Conservation (phyloP, 2,888 invertebrate species). For the Troides helena region DNA sequence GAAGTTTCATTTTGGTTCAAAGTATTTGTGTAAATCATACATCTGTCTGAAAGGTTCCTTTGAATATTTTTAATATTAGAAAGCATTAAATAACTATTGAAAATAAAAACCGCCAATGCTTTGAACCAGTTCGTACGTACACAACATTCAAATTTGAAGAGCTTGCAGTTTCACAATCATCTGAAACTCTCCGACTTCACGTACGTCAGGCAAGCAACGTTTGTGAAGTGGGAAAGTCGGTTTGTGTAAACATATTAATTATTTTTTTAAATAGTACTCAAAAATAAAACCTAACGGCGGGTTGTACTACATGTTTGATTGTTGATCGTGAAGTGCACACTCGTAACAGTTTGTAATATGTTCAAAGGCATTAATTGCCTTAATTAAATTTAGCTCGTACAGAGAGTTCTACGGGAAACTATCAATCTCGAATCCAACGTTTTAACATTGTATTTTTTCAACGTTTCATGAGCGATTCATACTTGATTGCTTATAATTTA, state of each 20-base stretch:
- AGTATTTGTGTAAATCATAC: too few species aligned
- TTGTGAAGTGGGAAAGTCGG: too few species aligned
- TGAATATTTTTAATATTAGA: too few species aligned
- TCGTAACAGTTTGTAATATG: slow-evolving; percentile 10
- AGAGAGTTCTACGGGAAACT: slow-evolving; percentile 6
- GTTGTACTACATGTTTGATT: not conserved
- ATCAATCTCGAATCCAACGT: not conserved
- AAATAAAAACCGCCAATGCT: too few species aligned
- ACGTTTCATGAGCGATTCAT: too few species aligned
- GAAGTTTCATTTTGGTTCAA: too few species aligned
- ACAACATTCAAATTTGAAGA: not conserved
- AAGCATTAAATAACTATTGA: too few species aligned
- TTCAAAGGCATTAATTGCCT: slow-evolving; percentile 20
- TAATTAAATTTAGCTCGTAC: slow-evolving; percentile 20
- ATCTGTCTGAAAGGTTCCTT: too few species aligned
- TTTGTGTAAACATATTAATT: not conserved
- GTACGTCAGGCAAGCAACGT: not conserved
- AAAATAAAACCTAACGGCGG: not conserved
- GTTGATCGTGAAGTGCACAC: slow-evolving; percentile 13
- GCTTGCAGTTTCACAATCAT: not conserved
- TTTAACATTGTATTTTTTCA: not conserved
- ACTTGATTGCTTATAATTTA: too few species aligned
- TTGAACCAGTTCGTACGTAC: too few species aligned
- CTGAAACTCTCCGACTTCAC: not conserved
- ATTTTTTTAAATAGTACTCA: not conserved